Evolutionary conservation across 53 echinoderm and acorn worm genomes (phyloP).

Genomic region (Apostichopus leukothele): DNA sequence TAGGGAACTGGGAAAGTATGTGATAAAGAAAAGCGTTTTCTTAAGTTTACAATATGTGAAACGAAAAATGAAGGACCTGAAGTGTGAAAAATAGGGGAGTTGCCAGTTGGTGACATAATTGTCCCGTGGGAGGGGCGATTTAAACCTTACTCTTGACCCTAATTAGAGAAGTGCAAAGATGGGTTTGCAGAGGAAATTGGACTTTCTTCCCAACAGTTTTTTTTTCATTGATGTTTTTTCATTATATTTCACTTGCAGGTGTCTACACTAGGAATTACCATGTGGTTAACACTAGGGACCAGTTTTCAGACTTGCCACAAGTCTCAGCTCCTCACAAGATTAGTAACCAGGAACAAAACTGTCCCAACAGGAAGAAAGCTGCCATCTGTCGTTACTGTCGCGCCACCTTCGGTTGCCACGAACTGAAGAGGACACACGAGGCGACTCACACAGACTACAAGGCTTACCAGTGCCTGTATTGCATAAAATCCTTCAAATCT

Average conservation of each 20-base stretch:
- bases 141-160: too few relatives aligned
- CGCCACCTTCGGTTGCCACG: not conserved
- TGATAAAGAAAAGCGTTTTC: too few relatives aligned
- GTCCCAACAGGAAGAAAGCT: not conserved
- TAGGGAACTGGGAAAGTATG: too few relatives aligned
- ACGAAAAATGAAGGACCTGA: too few relatives aligned
- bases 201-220: too few relatives aligned
- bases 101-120: too few relatives aligned
- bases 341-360: not conserved
- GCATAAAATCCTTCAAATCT: slow-evolving; percentile 16
- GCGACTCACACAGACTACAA: slow-evolving; percentile 11
- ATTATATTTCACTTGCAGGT: not conserved
- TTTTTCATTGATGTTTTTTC: not conserved
- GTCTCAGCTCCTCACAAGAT: not conserved
- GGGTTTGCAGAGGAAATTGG: too few relatives aligned
- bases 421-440: slow-evolving; percentile 14
- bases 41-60: too few relatives aligned
- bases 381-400: slow-evolving; percentile 27
- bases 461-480: slow-evolving; percentile 22
- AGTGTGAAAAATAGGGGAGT: too few relatives aligned
- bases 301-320: not conserved
- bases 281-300: not conserved
- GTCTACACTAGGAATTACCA: not conserved
- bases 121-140: too few relatives aligned
- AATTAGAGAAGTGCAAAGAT: too few relatives aligned